Percentiles rank a stretch among this genome's conserved stretches.
Evolutionary conservation across 2,113 vertebrate species (phyloP).

Genomic region (Channa maculata): DNA sequence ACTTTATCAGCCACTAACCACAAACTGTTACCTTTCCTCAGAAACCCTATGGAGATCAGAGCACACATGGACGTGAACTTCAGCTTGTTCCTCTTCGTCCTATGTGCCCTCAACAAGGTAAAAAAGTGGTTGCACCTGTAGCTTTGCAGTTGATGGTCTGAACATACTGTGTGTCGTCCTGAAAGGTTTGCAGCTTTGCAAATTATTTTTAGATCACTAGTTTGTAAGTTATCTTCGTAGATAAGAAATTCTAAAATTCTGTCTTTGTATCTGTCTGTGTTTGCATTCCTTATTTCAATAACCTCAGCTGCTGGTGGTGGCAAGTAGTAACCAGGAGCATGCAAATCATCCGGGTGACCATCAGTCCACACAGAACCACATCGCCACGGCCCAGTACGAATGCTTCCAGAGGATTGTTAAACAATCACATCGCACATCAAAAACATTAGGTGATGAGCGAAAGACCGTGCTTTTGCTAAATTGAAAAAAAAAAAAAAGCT

Average conservation of each 20-base stretch:
- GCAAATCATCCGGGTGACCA: slow-evolving; percentile 51
- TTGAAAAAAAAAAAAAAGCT: too few species aligned
- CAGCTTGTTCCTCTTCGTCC: slow-evolving; percentile 45
- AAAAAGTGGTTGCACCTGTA: not conserved
- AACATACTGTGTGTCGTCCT: too few species aligned
- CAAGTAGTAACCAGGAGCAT: slow-evolving; percentile 40
- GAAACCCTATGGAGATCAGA: slow-evolving; percentile 1
- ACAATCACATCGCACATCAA: slow-evolving; percentile 64
- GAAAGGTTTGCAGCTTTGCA: too few species aligned
- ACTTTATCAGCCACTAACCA: too few species aligned
- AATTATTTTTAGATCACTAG: too few species aligned
- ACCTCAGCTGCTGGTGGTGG: slow-evolving; percentile 75
- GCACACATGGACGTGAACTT: slow-evolving; percentile 45
- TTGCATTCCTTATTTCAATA: not conserved
- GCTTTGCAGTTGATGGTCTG: too few species aligned
- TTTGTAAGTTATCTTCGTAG: too few species aligned
- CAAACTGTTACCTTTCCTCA: not conserved
- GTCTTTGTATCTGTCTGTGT: not conserved
- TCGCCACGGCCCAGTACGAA: slow-evolving; percentile 91
- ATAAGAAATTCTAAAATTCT: too few species aligned
- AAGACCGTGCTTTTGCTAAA: too few species aligned
- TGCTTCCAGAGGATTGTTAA: slow-evolving; percentile 94
- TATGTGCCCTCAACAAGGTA: slow-evolving; percentile 63
- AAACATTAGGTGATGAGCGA: slow-evolving; percentile 60
- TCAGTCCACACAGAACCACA: slow-evolving; percentile 81